Percentiles rank a stretch among this genome's conserved stretches.
Evolutionary conservation across 2,113 vertebrate genomes (phyloP).

Genomic region (Myotis lucifugus): DNA sequence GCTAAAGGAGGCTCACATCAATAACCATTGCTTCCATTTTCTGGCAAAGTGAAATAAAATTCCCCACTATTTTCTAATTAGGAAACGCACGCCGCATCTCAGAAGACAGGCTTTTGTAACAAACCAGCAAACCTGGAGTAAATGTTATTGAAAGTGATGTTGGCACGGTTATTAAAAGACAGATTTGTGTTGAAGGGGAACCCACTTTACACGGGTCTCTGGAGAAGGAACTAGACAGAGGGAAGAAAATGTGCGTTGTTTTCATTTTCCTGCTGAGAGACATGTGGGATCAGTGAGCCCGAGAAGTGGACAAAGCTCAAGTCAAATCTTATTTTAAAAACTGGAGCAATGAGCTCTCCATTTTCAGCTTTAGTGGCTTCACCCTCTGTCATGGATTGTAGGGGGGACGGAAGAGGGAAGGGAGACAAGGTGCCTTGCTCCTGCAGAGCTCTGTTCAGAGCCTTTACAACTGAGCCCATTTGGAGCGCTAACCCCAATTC

Average conservation of each 20-base stretch:
- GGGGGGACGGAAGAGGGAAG: rapidly evolving
- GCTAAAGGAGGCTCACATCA: background rate
- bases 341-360: background rate
- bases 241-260: background rate
- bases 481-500: background rate
- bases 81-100: constrained; percentile 5
- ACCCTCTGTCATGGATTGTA: too few relatives aligned
- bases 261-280: background rate
- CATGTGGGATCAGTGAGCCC: background rate
- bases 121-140: background rate
- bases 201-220: background rate
- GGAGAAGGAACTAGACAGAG: background rate
- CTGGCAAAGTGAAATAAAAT: constrained; percentile 35
- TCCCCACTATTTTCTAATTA: constrained; percentile 53
- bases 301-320: background rate
- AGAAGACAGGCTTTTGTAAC: background rate
- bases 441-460: background rate
- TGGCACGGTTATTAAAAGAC: background rate
- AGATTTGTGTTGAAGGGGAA: background rate
- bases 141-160: constrained; percentile 9
- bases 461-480: background rate
- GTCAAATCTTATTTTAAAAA: background rate
- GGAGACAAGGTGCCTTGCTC: background rate
- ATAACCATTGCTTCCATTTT: constrained; percentile 10
- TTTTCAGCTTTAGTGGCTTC: background rate